Evolutionary conservation across 2,113 vertebrate species (phyloP).

Genomic region (Ameiurus melas): DNA sequence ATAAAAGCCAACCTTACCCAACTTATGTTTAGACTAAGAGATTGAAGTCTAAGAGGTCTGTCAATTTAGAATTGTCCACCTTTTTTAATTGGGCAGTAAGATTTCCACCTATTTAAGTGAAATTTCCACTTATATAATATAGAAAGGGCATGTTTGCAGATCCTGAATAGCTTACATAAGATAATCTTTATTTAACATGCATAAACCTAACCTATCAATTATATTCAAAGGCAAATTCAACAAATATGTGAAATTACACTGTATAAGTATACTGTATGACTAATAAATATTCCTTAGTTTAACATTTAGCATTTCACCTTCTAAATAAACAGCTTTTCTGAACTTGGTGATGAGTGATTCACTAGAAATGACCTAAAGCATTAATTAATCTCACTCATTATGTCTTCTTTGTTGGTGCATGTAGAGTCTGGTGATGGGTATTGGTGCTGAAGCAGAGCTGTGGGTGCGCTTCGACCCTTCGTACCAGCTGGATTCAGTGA

Average conservation of each 20-base stretch:
- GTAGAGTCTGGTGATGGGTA: conserved; percentile 74
- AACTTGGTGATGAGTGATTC: background rate
- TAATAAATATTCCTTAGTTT: background rate
- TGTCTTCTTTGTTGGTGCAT: conserved; percentile 14
- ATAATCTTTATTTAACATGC: background rate
- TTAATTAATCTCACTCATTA: background rate
- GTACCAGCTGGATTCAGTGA: conserved; percentile 62
- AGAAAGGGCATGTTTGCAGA: background rate
- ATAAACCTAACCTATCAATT: background rate
- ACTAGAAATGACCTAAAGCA: background rate
- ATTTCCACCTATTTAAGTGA: background rate
- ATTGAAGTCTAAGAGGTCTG: no score
- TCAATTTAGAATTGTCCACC: no score
- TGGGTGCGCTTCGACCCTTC: conserved; percentile 80
- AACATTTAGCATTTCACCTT: background rate
- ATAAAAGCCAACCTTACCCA: no score
- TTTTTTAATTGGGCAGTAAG: background rate
- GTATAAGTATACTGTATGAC: background rate
- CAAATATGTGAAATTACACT: background rate
- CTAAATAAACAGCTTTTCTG: background rate
- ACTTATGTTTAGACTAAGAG: no score
- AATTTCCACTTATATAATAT: background rate
- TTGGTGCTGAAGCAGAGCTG: conserved; percentile 64
- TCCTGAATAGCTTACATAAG: background rate
- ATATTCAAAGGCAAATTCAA: background rate